Evolutionary conservation across 1,140 invertebrate genomes (phyloP), one percentile per base, ranked within the genome.

Genomic region (Aphelinus atriplicis): DNA sequence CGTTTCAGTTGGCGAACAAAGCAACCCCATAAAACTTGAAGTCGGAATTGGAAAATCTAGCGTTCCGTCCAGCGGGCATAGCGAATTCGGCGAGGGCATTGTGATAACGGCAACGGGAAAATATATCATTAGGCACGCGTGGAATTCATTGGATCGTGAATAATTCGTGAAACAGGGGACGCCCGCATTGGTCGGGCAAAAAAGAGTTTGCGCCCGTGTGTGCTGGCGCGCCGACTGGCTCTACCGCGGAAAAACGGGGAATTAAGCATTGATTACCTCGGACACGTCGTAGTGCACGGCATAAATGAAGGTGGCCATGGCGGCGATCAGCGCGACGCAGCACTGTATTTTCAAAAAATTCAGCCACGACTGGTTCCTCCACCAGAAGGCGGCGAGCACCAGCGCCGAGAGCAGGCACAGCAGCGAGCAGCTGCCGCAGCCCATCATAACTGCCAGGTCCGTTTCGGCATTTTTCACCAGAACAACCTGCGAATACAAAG

Each of bases 281-380:
- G 90, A 84, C 65, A 91, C 78, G 77, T 90, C 85, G 78, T 86
- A 89, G 77, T 89, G 84, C 26, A 91, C 86, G 60, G 90, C 90
- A 76, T 91, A 91, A 74, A 91, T 87, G 80, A 92, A 92, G 58
- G 92, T 88, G 2, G 88, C 85, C 91, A 92, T 92, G 42, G 91
- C 88, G 45, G 89, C 89, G 3, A 89, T 85, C 47, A 91, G 86
- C 50, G 91, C 90, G 55, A 87, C 83, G 78, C 91, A 92, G 79
- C 91, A 92, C 78, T 93, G 92, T 73, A 93, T 87, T 85, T 92
- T 92, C 57, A 92, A 85, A 85, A 92, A 92, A 78, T 91, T 90
- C 46, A 92, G 82, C 82, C 91, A 92, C 70, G 89, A 91, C 66
- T 89, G 89, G 72, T 89, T 88, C 73, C 89, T 90, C 81, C 89